Base-by-base conservation (phyloP, 2,888 invertebrate species). In the Sturmia bella region DNA sequence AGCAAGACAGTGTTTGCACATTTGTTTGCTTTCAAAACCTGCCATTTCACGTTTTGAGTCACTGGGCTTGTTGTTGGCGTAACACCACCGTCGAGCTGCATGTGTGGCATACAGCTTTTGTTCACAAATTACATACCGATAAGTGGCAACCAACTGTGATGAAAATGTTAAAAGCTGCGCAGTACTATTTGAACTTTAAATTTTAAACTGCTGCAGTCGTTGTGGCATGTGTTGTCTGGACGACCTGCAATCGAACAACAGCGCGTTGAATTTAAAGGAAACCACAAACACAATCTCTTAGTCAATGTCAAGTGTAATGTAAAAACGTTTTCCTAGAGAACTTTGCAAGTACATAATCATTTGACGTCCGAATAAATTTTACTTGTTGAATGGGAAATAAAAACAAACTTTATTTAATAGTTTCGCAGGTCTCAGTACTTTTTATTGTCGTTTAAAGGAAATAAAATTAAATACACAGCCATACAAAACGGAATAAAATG, bases 251-350 rank as follows among this genome's bases (percentile, higher is more conserved):
- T 43, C 3, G 19, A 21, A 17, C 12, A n/a, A 3, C 9, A 21
- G n/a, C 57, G 37, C 27, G 15, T 7, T 15, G 15, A 57, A 27
- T 37, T 32, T 15, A 56, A 27, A 21, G 41, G 3, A 45, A 66
- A 75, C 11, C 41, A 57, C 32, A 17, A 6, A 27, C 12, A n/a
- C 4, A 37, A 11, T 13, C 61, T 13, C 13, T 0, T 21, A 52
- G 52, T 69, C 50, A 76, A 68, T 69, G 76, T 69, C 76, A 76
- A 76, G 68, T 54, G n/a, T 52, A 76, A 68, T 76, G 39, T 39
- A 39, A 19, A 17, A 37, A 52, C 11, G 17, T 45, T 69, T 70
- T 17, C 27, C 43, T 24, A 11, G 19, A 52, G n/a, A 13, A 6
- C 15, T 39, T 21, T 43, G 3, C 27, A 27, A 3, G 27, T 27